Percentiles rank a stretch among this genome's conserved stretches.
phyloP scores from a whole-genome alignment of 92 coral and sea anemone species.

The Umimayanthus chanpuru region DNA sequence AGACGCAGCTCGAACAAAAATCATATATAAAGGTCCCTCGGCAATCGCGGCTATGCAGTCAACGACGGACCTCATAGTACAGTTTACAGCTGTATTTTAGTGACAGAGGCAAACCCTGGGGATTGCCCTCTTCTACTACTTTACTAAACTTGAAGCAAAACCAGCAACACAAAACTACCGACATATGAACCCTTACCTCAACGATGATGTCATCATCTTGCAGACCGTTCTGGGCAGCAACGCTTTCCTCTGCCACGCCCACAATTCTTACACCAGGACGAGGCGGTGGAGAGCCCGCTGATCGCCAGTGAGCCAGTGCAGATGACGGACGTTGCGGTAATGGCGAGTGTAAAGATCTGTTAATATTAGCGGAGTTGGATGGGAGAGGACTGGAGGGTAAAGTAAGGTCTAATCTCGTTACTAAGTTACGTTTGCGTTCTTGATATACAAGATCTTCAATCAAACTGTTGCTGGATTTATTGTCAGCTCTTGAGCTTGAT shows the following conservation, averaged over 20 bases:
- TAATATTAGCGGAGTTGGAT: constrained; percentile 42
- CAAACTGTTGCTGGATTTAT: not conserved
- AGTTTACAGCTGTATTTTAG: too few species aligned
- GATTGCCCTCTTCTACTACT: too few species aligned
- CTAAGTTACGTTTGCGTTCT: constrained; percentile 46
- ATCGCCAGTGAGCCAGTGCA: constrained; percentile 71
- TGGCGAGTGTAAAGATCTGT: constrained; percentile 36
- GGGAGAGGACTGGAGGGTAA: constrained; percentile 45
- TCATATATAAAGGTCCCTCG: too few species aligned
- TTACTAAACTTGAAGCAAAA: not conserved
- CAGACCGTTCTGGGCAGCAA: constrained; percentile 62
- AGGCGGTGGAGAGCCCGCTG: constrained; percentile 64
- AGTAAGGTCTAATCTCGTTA: constrained; percentile 37
- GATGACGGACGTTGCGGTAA: constrained; percentile 60
- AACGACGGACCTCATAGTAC: too few species aligned
- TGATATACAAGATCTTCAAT: constrained; percentile 45
- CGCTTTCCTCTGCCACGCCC: constrained; percentile 75
- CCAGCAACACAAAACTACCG: too few species aligned
- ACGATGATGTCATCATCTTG: constrained; percentile 74
- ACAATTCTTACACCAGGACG: constrained; percentile 83
- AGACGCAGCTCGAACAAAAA: too few species aligned
- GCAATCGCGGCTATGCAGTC: too few species aligned
- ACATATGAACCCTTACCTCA: constrained; percentile 58
- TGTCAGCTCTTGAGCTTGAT: not conserved
- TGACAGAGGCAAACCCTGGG: too few species aligned